Evolutionary conservation across 1,140 invertebrate species (phyloP), one percentile per base, ranked within the genome.

Genomic region (Polypedilum vanderplanki): DNA sequence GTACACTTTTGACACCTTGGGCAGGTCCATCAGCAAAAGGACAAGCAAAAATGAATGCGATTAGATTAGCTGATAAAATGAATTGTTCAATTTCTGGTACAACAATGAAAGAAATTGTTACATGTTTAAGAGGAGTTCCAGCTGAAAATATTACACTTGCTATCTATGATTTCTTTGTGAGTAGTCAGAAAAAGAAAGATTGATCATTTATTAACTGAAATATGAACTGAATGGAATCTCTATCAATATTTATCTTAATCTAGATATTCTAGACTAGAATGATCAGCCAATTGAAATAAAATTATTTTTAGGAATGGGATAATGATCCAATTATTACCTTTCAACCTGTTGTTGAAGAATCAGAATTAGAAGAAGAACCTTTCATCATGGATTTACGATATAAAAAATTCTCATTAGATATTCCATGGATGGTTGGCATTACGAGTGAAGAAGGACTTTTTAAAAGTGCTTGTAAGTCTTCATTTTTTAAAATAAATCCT

Each of bases 321-420:
- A 89, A 87, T 75, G 88, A 89, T 79, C 90, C 90, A 1, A 88
- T 90, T 87, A 90, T 90, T 75, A 88, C 89, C 1, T 91, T 91
- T 77, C 90, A 89, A 76, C 90, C 90, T 0, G 88, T 90, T 0
- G 81, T 90, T n/a, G 90, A 92, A 80, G 9, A 9, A 10, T 20
- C 65, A 20, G 17, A 70, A 22, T 20, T 22, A 20, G 65, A 70
- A 70, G 18, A 70, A 70, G 65, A 70, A 20, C 20, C 20, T 10
- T 70, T 70, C 5, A 20, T 70, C 9, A 20, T 10, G 17, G 65
- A 18, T 18, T 0, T 20, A 9, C 20, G 17, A 18, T 70, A 20
- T 20, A 20, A 70, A 7, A 70, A 20, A 4, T 22, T 20, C 17
- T 70, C 65, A 70, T 20, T 83, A 9, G 79, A 86, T 57, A 85